phyloP scores from a whole-genome alignment of 2,888 invertebrate species.

The Eumerus sabulonum region DNA sequence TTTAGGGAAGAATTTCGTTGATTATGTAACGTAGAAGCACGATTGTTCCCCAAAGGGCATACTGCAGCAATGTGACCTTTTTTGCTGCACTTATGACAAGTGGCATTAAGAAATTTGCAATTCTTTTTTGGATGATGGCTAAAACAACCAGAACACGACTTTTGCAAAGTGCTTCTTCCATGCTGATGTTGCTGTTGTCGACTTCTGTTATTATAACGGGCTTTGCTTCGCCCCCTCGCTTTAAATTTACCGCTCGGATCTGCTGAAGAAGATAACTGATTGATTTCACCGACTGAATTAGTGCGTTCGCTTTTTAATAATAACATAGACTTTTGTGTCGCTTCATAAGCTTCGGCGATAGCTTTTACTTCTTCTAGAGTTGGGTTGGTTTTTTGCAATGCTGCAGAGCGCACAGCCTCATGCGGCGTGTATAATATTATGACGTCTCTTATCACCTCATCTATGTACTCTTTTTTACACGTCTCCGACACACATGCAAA shows the following conservation, averaged over 20 bases:
- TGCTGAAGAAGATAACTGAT: constrained; percentile 21
- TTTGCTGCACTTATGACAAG: no score
- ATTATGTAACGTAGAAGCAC: constrained; percentile 6
- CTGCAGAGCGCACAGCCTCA: constrained; percentile 30
- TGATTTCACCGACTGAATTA: constrained; percentile 7
- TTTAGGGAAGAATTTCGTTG: neutral
- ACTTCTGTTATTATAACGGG: constrained; percentile 7
- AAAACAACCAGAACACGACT: constrained; percentile 41
- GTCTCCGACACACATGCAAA: constrained; percentile 16
- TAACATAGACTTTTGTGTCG: constrained; percentile 21
- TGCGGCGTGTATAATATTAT: constrained; percentile 35
- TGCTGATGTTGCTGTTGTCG: constrained; percentile 16
- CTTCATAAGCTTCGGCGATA: constrained; percentile 32
- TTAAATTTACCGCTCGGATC: neutral
- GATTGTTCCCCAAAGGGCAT: constrained; percentile 8
- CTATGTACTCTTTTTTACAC: constrained; percentile 28
- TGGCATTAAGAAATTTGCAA: constrained; percentile 30
- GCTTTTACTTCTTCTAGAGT: constrained; percentile 29
- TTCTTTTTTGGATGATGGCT: constrained; percentile 11
- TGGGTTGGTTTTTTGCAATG: constrained; percentile 29
- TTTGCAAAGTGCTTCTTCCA: constrained; percentile 7
- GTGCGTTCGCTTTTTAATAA: constrained; percentile 31
- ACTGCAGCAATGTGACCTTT: constrained; percentile 39
- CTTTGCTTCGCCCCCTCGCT: constrained; percentile 3
- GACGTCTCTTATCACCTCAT: constrained; percentile 37